Evolutionary conservation across 1,140 invertebrate species (phyloP).

Genomic region (Eubasilissa regina): DNA sequence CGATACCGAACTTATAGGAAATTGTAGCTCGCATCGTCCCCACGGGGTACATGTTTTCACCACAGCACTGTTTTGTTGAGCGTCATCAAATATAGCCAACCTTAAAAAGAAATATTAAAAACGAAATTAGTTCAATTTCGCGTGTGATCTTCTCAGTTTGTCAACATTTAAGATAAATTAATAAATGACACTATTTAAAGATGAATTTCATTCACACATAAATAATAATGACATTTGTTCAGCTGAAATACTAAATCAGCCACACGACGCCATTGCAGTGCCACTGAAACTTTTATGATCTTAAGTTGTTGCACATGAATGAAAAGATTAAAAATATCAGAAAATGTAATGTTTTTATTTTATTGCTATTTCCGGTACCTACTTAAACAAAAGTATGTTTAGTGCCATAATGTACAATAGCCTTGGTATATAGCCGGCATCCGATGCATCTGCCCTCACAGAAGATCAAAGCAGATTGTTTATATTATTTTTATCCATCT

Average conservation of each 20-base stretch:
- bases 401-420: too few species aligned
- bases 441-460: too few species aligned
- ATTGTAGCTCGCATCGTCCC: background rate
- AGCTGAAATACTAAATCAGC: conserved; percentile 32
- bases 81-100: conserved; percentile 54
- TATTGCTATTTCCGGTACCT: background rate
- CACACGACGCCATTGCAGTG: conserved; percentile 44
- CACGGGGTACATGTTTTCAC: conserved; percentile 45
- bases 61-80: conserved; percentile 48
- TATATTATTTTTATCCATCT: too few species aligned
- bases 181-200: background rate
- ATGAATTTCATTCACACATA: conserved; percentile 42
- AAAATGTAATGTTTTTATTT: background rate
- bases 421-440: too few species aligned
- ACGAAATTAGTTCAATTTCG: conserved; percentile 3
- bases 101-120: conserved; percentile 33
- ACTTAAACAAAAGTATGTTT: background rate
- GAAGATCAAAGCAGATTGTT: too few species aligned
- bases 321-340: background rate
- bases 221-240: conserved; percentile 47
- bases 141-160: background rate
- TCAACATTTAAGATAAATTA: conserved; percentile 5
- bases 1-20: background rate
- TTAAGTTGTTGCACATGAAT: conserved; percentile 30
- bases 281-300: conserved; percentile 29